Conservation (phyloP, 2,888 invertebrate genomes). For the Ormyrus nitidulus region DNA sequence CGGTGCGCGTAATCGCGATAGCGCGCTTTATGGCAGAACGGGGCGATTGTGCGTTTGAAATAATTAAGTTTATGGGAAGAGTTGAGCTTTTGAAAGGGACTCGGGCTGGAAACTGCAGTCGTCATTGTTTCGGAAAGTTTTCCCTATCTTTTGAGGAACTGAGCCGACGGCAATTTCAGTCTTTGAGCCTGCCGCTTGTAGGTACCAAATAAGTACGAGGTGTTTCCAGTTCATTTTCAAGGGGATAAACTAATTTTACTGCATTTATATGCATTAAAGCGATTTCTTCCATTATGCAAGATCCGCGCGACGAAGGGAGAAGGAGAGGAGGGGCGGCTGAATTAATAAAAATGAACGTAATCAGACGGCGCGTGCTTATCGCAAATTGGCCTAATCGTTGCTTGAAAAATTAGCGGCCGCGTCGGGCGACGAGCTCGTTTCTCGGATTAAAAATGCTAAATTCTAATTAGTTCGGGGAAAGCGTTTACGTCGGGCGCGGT, state of each 20-base stretch:
- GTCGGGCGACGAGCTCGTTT: constrained; percentile 61
- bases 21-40: background rate
- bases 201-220: too few relatives aligned
- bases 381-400: constrained; percentile 55
- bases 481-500: constrained; percentile 65
- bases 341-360: constrained; percentile 49
- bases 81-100: too few relatives aligned
- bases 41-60: constrained; percentile 3
- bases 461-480: constrained; percentile 73
- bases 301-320: too few relatives aligned
- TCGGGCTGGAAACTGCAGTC: too few relatives aligned
- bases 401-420: constrained; percentile 43
- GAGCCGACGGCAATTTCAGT: too few relatives aligned
- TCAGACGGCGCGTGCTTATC: constrained; percentile 32
- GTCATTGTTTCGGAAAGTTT: too few relatives aligned
- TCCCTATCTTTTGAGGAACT: too few relatives aligned
- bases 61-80: constrained; percentile 46
- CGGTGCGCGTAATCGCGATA: background rate
- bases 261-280: constrained; percentile 13
- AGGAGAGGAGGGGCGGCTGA: background rate
- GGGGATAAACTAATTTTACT: too few relatives aligned
- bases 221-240: too few relatives aligned
- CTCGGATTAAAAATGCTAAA: constrained; percentile 73
- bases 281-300: background rate
- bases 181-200: too few relatives aligned